Evolutionary conservation across 2,113 vertebrate genomes (phyloP), one percentile per base, ranked within the genome.

Genomic region (Connochaetes taurinus): DNA sequence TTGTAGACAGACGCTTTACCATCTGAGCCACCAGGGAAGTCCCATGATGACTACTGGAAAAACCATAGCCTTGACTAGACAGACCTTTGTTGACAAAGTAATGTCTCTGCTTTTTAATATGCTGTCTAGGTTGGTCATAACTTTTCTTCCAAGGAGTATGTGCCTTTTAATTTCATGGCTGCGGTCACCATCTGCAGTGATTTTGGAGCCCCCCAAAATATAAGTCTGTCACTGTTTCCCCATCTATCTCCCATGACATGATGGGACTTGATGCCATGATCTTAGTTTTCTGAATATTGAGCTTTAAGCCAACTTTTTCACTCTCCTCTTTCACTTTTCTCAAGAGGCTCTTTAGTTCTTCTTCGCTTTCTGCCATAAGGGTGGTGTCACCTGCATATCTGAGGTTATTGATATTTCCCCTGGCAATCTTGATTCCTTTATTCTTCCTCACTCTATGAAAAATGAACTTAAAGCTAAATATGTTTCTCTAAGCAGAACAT

Each of bases 371-470:
- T n/a, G 16, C 1, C 64, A 67, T 19, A 67, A n/a, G 33, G 16
- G 64, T 67, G 64, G 33, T 67, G 64, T 67, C 15, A n/a, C 19
- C 33, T 67, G 7, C 64, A 67, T 67, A 67, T 67, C 16, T 19
- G 62, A 67, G 7, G 16, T n/a, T 67, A 36, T 67, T 67, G 33
- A 19, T 67, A 10, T 36, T n/a, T 67, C 64, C 4, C 17, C 64
- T 2, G 3, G 33, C 33, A 67, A 67, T 19, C 8, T 36, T 67
- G 33, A 33, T 67, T 67, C 16, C 57, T 88, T 76, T 31, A 55
- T 1, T 94, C 67, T 62, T 91, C 64, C 33, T 96, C 80, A 19
- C 16, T 88, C 62, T 91, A 16, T 91, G 23, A 52, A 85, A 76
- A 91, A 64, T 88, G 8, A 86, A 45, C 7, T 57, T 45, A 40